phyloP scores from a whole-genome alignment of 1,140 invertebrate species.

The Hypsibius dujardini region DNA sequence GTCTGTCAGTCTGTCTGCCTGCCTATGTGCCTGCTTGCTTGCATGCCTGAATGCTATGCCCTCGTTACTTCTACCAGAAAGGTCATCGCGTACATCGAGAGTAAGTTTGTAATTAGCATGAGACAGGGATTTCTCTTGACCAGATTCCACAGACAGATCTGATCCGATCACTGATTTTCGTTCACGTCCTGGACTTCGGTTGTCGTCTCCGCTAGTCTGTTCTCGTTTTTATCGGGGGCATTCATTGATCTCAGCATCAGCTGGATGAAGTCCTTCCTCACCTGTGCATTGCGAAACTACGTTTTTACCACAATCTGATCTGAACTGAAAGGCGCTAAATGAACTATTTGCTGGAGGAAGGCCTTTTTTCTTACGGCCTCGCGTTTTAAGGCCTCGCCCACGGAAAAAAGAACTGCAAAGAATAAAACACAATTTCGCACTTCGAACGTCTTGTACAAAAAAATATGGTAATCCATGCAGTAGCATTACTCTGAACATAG shows the following conservation, averaged over 20 bases:
- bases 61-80: too few species aligned
- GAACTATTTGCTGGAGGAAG: too few species aligned
- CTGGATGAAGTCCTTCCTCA: slow-evolving; percentile 7
- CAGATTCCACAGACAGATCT: not conserved
- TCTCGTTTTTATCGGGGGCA: not conserved
- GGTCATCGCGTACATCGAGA: not conserved
- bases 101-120: not conserved
- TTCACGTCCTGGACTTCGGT: not conserved
- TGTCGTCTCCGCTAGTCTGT: not conserved
- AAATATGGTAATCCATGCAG: not conserved
- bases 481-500: not conserved
- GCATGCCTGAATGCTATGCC: too few species aligned
- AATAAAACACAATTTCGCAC: not conserved
- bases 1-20: too few species aligned
- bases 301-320: not conserved
- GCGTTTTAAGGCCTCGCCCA: not conserved
- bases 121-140: not conserved
- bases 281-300: not conserved
- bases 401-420: not conserved
- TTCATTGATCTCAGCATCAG: slow-evolving; percentile 11
- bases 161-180: not conserved
- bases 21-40: too few species aligned
- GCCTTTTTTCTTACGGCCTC: not conserved
- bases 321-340: too few species aligned
- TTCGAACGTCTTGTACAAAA: not conserved